Conservation (phyloP, 2,113 vertebrate species). For the Centrocercus urophasianus region DNA sequence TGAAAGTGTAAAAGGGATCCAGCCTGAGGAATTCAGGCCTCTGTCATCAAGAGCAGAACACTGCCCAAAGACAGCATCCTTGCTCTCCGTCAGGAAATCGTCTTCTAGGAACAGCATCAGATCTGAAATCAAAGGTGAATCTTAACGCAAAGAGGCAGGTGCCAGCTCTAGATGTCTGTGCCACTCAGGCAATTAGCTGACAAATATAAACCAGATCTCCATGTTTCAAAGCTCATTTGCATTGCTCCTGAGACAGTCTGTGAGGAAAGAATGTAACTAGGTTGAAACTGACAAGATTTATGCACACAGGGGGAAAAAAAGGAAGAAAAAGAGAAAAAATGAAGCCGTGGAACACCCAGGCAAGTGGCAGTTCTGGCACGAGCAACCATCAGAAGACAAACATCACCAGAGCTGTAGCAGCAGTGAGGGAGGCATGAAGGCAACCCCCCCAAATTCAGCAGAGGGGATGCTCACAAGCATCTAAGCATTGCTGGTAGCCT, state of each 20-base stretch:
- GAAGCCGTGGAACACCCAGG: rapidly evolving
- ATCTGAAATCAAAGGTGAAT: constrained; percentile 40
- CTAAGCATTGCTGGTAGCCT: neutral
- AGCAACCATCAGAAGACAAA: neutral
- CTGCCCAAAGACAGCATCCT: rapidly evolving
- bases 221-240: constrained; percentile 61
- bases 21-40: neutral
- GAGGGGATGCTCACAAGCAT: neutral
- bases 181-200: constrained; percentile 48
- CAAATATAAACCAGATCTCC: constrained; percentile 62
- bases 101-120: neutral
- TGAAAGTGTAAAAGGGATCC: neutral
- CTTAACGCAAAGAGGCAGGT: constrained; percentile 24
- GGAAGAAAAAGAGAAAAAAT: neutral
- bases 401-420: neutral
- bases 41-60: neutral
- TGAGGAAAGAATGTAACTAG: constrained; percentile 37
- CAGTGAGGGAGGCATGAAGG: neutral
- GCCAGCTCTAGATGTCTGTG: constrained; percentile 24
- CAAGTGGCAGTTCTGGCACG: neutral
- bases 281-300: constrained; percentile 23
- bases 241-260: constrained; percentile 58
- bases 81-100: neutral
- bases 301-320: neutral
- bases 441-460: neutral